Percentiles rank a stretch among this genome's conserved stretches.
Evolutionary conservation across 1,140 invertebrate species (phyloP).

Genomic region (Pseudomyrmex gracilis): DNA sequence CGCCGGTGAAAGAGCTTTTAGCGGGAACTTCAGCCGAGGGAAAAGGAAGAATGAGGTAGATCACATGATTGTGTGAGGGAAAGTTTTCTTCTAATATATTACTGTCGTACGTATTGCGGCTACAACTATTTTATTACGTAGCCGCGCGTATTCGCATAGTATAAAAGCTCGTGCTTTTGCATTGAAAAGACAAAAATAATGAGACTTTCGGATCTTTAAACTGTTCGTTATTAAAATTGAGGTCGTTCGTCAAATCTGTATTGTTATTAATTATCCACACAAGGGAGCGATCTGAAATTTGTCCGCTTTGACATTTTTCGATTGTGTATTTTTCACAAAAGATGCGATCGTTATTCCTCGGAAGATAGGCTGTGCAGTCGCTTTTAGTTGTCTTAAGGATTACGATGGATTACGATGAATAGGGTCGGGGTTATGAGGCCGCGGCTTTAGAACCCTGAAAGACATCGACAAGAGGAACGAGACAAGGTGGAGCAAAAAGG

Average conservation of each 20-base stretch:
- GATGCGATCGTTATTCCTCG: slow-evolving; percentile 19
- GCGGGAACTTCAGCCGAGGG: slow-evolving; percentile 16
- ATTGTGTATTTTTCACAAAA: slow-evolving; percentile 38
- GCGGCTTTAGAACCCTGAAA: slow-evolving; percentile 47
- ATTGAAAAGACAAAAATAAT: not conserved
- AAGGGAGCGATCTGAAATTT: slow-evolving; percentile 16
- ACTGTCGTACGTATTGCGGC: too few species aligned
- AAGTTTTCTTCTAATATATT: too few species aligned
- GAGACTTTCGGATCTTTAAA: not conserved
- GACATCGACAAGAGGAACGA: slow-evolving; percentile 19
- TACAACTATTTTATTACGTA: too few species aligned
- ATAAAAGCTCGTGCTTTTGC: too few species aligned
- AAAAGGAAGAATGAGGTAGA: not conserved
- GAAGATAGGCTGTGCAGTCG: slow-evolving; percentile 26
- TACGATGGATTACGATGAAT: slow-evolving; percentile 12
- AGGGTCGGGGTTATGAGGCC: slow-evolving; percentile 45
- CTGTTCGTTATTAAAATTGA: not conserved
- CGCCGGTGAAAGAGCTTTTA: slow-evolving; percentile 57
- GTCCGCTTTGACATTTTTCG: slow-evolving; percentile 20
- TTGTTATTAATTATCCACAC: slow-evolving; percentile 11
- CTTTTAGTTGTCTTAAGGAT: slow-evolving; percentile 58
- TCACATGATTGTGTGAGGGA: not conserved
- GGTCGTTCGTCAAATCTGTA: not conserved
- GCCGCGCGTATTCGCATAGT: too few species aligned
- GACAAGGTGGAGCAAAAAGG: slow-evolving; percentile 5